Evolutionary conservation across 1,140 invertebrate species (phyloP).

Genomic region (Aporrectodea caliginosa): DNA sequence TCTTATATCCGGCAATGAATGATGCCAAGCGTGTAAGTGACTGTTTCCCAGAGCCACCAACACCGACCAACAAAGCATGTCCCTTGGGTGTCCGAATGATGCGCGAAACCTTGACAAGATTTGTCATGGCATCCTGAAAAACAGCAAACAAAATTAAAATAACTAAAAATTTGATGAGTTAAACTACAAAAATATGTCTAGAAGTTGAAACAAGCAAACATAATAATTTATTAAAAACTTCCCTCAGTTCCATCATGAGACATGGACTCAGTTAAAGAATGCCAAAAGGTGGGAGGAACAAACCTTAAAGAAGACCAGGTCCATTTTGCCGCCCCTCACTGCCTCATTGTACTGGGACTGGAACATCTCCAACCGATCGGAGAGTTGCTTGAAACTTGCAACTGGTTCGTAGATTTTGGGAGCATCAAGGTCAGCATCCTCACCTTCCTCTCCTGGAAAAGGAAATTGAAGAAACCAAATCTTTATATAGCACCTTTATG

Average conservation of each 20-base stretch:
- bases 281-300: background rate
- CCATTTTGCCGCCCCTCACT: constrained; percentile 89
- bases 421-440: constrained; percentile 78
- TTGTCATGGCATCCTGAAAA: constrained; percentile 81
- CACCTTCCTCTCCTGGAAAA: constrained; percentile 75
- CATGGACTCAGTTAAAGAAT: no score
- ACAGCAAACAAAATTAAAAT: background rate
- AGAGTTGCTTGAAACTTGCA: constrained; percentile 66
- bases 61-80: constrained; percentile 90
- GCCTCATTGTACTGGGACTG: constrained; percentile 92
- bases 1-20: constrained; percentile 94
- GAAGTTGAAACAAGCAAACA: background rate
- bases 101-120: constrained; percentile 91
- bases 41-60: constrained; percentile 95
- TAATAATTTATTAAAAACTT: background rate
- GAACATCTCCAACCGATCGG: constrained; percentile 83
- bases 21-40: constrained; percentile 90
- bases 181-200: no score
- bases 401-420: constrained; percentile 92
- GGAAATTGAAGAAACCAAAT: no score
- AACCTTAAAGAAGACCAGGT: constrained; percentile 91
- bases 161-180: background rate
- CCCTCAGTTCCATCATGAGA: no score
- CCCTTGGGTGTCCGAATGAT: constrained; percentile 90
- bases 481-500: no score